phyloP scores from a whole-genome alignment of 2,888 invertebrate genomes.

The Papilio protenor region DNA sequence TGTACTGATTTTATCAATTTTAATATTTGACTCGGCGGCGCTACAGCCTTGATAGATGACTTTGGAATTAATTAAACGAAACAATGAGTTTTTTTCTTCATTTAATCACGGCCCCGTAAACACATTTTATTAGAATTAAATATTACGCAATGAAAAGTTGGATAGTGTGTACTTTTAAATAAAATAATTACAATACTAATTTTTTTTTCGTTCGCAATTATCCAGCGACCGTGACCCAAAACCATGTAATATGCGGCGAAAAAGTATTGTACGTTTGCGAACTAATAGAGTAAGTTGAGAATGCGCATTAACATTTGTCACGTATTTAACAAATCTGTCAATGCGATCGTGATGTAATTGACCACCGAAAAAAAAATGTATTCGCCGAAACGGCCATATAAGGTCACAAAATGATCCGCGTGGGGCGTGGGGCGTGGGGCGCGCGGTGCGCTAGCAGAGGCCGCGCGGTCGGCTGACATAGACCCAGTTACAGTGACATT shows the following conservation, averaged over 20 bases:
- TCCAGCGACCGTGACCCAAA: conserved; percentile 35
- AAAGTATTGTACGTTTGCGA: conserved; percentile 27
- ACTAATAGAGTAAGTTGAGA: conserved; percentile 2
- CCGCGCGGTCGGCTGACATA: conserved; percentile 74
- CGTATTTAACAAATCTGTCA: conserved; percentile 26
- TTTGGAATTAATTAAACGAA: conserved; percentile 43
- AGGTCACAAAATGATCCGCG: conserved; percentile 54
- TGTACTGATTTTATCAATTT: conserved; percentile 40
- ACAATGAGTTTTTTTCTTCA: conserved; percentile 39
- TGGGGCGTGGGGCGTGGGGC: conserved; percentile 48
- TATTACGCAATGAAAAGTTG: conserved; percentile 25
- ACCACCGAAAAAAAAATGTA: not conserved
- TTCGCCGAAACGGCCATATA: conserved; percentile 54
- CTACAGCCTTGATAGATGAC: conserved; percentile 41
- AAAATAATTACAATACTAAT: conserved; percentile 25
- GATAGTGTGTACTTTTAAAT: conserved; percentile 19
- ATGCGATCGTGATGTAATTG: conserved; percentile 13
- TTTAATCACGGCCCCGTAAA: conserved; percentile 31
- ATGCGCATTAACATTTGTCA: conserved; percentile 23
- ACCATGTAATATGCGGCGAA: conserved; percentile 16
- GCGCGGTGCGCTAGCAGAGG: conserved; percentile 59
- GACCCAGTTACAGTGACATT: conserved; percentile 82
- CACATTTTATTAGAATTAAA: conserved; percentile 30
- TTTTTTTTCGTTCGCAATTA: conserved; percentile 35
- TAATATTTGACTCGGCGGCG: conserved; percentile 39